Evolutionary conservation across 2,888 invertebrate genomes (phyloP).

Genomic region (Eucriotettix oculatus): DNA sequence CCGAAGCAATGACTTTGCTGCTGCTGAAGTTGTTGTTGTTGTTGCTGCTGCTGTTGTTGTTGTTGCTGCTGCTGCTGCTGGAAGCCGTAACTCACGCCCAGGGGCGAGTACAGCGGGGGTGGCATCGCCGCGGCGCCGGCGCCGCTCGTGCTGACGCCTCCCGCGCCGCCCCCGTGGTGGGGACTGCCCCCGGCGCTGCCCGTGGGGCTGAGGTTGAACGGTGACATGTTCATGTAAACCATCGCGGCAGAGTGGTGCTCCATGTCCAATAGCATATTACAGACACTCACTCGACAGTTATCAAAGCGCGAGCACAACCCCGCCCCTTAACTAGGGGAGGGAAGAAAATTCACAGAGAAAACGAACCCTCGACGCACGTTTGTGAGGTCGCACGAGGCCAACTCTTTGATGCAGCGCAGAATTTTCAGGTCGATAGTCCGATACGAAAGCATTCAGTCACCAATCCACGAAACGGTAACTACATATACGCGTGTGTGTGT

Average conservation of each 20-base stretch:
- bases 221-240: constrained; percentile 78
- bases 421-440: not conserved
- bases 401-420: not conserved
- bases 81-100: constrained; percentile 20
- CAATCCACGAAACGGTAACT: no score
- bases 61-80: constrained; percentile 20
- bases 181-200: constrained; percentile 38
- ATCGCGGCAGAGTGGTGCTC: constrained; percentile 51
- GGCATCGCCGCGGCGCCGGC: constrained; percentile 17
- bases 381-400: not conserved
- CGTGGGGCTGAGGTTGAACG: constrained; percentile 59
- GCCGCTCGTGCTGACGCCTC: constrained; percentile 6
- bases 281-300: not conserved
- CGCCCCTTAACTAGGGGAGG: constrained; percentile 4
- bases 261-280: constrained; percentile 61
- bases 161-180: not conserved
- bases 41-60: constrained; percentile 22
- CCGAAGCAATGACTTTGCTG: constrained; percentile 25
- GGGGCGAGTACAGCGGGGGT: constrained; percentile 29
- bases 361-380: not conserved
- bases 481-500: no score
- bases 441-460: not conserved
- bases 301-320: not conserved
- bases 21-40: constrained; percentile 23
- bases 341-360: not conserved